A percentile compares a stretch with the other conserved stretches of the same genome.
Conservation (phyloP, 30 jellyfish, hydroid and myxozoan genomes). For the Mastigias papua region DNA sequence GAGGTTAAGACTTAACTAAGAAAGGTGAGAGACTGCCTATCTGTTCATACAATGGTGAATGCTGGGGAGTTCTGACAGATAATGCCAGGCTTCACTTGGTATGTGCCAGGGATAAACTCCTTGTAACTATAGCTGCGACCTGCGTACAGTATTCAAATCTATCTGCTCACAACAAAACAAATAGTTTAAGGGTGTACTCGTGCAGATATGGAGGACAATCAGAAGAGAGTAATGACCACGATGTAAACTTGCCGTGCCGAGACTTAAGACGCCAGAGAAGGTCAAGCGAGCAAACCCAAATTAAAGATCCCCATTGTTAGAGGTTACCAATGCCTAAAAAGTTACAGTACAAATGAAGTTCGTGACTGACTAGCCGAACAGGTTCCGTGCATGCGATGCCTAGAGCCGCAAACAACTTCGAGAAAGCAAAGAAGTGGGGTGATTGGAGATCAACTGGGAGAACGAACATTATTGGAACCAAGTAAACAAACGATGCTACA, state of each 20-base stretch:
- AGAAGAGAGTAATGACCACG: conserved; percentile 23
- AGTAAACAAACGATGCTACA: too few relatives aligned
- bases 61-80: not conserved
- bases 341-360: conserved; percentile 36
- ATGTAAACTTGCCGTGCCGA: conserved; percentile 36
- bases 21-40: too few relatives aligned
- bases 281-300: conserved; percentile 62
- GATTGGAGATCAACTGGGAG: too few relatives aligned
- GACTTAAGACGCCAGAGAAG: conserved; percentile 61
- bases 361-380: conserved; percentile 62
- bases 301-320: conserved; percentile 25
- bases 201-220: conserved; percentile 17
- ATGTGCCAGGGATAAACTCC: not conserved
- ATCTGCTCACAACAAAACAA: not conserved
- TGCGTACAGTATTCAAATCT: too few relatives aligned
- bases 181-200: conserved; percentile 27
- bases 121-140: not conserved
- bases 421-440: not conserved
- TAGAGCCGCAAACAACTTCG: conserved; percentile 3
- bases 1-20: too few relatives aligned
- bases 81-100: not conserved
- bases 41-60: not conserved
- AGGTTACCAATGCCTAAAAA: conserved; percentile 56
- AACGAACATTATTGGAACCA: too few relatives aligned
- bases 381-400: conserved; percentile 43